Conservation (phyloP, 2,888 invertebrate genomes). For the Orchesellides sinensis region DNA sequence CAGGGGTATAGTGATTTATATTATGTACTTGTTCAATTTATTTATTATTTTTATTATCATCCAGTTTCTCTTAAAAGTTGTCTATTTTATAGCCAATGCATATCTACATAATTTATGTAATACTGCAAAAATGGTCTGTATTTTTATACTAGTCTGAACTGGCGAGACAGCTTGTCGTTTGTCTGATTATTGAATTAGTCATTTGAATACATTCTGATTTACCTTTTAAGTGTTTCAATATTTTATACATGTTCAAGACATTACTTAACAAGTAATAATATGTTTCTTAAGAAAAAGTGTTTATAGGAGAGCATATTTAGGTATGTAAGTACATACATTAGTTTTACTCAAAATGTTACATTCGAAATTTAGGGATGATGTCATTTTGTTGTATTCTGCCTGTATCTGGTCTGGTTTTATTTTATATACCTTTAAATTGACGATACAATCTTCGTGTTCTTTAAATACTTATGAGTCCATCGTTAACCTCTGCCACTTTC, state of each 20-base stretch:
- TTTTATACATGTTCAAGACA: background rate
- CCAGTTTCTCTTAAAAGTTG: background rate
- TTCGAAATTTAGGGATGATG: background rate
- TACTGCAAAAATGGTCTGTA: background rate
- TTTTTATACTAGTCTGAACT: constrained; percentile 15
- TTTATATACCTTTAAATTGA: too few relatives aligned
- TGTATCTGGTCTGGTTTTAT: too few relatives aligned
- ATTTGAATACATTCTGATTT: background rate
- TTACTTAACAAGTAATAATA: too few relatives aligned
- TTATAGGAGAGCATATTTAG: background rate
- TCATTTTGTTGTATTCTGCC: background rate
- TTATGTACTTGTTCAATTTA: background rate
- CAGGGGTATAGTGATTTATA: background rate
- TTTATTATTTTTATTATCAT: background rate
- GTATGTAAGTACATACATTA: too few relatives aligned
- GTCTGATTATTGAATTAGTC: background rate
- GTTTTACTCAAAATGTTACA: background rate
- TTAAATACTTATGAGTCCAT: background rate
- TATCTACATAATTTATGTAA: background rate
- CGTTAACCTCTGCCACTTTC: background rate
- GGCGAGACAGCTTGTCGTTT: background rate
- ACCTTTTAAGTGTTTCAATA: background rate
- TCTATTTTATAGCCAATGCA: background rate
- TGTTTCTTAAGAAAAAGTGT: too few relatives aligned
- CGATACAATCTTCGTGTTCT: background rate